These are phyloP conservation scores for Propsilocerus akamusi DNA, from an alignment of 1,140 invertebrate genomes.

Conservation along the genomic window DNA sequence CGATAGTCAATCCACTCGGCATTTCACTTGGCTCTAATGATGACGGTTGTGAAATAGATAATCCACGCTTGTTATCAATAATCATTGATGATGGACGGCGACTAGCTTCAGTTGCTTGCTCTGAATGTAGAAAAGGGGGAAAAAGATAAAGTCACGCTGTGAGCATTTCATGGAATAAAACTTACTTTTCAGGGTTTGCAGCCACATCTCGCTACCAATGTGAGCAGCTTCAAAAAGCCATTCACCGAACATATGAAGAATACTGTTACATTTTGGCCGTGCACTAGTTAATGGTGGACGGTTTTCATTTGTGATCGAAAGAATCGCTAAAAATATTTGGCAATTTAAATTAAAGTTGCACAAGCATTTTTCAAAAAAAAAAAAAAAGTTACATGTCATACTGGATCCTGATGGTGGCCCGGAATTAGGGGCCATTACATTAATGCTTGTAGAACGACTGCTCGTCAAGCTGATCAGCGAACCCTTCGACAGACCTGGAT, in stretches of 20 bases:
- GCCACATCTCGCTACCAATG: slow-evolving; percentile 51
- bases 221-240: slow-evolving; percentile 94
- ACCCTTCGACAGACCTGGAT: slow-evolving; percentile 54
- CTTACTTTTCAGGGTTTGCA: slow-evolving; percentile 32
- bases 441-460: slow-evolving; percentile 41
- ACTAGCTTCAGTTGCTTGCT: slow-evolving; percentile 22
- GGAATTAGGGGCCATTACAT: slow-evolving; percentile 46
- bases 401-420: slow-evolving; percentile 45
- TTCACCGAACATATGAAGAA: slow-evolving; percentile 87
- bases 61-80: slow-evolving; percentile 23
- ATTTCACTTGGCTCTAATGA: slow-evolving; percentile 18
- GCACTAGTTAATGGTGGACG: slow-evolving; percentile 46
- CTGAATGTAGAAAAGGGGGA: slow-evolving; percentile 10
- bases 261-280: slow-evolving; percentile 61
- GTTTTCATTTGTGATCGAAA: slow-evolving; percentile 31
- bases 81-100: slow-evolving; percentile 24
- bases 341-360: background rate
- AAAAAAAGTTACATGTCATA: slow-evolving; percentile 34
- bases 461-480: slow-evolving; percentile 57
- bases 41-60: slow-evolving; percentile 22
- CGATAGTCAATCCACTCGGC: slow-evolving; percentile 27
- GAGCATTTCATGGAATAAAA: background rate
- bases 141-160: background rate
- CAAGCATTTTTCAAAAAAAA: slow-evolving; percentile 7
- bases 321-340: slow-evolving; percentile 13